Conservation (phyloP, 2,888 invertebrate genomes). For the Drosophila acutilabella region DNA sequence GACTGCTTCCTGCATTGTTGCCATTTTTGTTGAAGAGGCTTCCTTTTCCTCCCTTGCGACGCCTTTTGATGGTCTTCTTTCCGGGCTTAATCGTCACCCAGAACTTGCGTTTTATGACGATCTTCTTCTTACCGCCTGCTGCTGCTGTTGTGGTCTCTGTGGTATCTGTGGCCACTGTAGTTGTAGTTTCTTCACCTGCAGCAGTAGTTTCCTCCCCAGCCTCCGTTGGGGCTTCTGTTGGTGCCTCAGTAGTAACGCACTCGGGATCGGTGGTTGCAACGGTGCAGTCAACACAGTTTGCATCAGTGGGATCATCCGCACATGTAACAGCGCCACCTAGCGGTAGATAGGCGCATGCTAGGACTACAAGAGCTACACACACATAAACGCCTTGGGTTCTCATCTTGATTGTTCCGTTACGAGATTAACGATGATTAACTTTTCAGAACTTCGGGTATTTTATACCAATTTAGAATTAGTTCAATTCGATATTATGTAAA, state of each 20-base stretch:
- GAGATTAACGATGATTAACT: not conserved
- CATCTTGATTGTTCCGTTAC: conserved; percentile 1
- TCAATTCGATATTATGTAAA: conserved; percentile 1
- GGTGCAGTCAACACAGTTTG: not conserved
- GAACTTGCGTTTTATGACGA: not conserved
- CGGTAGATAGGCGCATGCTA: conserved; percentile 6
- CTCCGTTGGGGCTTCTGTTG: not conserved
- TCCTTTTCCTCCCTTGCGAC: conserved; percentile 5
- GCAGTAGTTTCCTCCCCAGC: not conserved
- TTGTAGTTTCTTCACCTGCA: not conserved
- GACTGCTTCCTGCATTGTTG: not conserved
- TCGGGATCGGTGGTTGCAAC: not conserved
- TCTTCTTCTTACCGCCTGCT: not conserved
- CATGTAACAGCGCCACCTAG: conserved; percentile 16
- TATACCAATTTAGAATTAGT: conserved; percentile 6
- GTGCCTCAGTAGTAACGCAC: not conserved
- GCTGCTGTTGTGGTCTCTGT: not conserved
- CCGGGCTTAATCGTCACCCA: not conserved
- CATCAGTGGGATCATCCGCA: conserved; percentile 1
- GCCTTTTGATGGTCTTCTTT: conserved; percentile 15
- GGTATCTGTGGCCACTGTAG: conserved; percentile 1
- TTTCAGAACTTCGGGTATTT: not conserved
- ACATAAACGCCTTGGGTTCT: conserved; percentile 3
- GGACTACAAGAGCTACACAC: not conserved
- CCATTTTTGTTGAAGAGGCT: not conserved